A percentile compares a stretch with the other conserved stretches of the same genome.
These are phyloP conservation scores for Alethe diademata DNA, from an alignment of 2,113 vertebrate genomes.

Conservation along the genomic window DNA sequence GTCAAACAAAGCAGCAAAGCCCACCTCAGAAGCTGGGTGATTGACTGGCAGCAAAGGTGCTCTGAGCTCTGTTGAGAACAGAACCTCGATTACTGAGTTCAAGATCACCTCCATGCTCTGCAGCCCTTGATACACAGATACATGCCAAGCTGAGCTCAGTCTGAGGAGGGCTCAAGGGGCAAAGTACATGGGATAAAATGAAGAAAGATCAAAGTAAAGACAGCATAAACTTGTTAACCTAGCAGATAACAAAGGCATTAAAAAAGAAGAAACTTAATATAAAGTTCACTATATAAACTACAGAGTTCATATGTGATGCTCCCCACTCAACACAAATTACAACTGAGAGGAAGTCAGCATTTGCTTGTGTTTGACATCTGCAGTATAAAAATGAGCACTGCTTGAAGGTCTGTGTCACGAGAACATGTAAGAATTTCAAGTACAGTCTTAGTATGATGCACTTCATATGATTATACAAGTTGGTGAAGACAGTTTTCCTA, in stretches of 20 bases:
- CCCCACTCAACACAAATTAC: neutral
- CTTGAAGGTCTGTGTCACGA: neutral
- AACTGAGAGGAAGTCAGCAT: neutral
- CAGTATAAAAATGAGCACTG: neutral
- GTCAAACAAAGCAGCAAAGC: neutral
- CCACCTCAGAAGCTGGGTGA: neutral
- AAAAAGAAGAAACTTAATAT: neutral
- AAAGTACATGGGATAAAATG: conserved; percentile 26
- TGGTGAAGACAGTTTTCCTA: neutral
- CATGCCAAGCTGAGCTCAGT: neutral
- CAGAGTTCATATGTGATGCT: neutral
- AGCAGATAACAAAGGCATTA: neutral
- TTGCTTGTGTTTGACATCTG: neutral
- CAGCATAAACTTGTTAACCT: neutral
- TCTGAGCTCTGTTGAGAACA: neutral
- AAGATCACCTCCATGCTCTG: neutral
- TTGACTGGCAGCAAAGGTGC: neutral
- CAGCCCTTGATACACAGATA: neutral
- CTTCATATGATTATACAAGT: neutral
- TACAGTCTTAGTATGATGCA: neutral
- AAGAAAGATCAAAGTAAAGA: conserved; percentile 16
- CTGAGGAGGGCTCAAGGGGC: neutral
- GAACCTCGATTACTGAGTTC: neutral
- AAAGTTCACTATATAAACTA: neutral
- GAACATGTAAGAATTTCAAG: neutral